Percentiles rank a stretch among this genome's conserved stretches.
Evolutionary conservation across 2,797 vertebrate species (phyloP).

Genomic region (Harpagifer antarcticus): DNA sequence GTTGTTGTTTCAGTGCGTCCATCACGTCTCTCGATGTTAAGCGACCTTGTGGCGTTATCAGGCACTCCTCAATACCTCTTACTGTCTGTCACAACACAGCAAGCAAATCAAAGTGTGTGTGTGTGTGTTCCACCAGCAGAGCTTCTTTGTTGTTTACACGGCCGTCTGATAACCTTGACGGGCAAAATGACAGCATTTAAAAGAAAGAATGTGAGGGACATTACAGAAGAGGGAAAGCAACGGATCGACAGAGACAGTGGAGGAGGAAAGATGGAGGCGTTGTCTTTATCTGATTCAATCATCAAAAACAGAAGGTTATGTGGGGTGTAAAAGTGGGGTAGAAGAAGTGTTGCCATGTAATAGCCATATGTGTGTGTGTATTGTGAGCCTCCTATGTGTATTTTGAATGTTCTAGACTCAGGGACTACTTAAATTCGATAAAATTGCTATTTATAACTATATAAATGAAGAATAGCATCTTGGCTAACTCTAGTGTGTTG

Average conservation of each 20-base stretch:
- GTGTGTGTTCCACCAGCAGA: constrained; percentile 38
- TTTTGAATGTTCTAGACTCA: no score
- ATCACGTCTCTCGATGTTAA: constrained; percentile 17
- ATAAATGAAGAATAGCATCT: no score
- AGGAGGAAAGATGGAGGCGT: constrained; percentile 16
- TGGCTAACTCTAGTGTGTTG: no score
- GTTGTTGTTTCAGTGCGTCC: not conserved
- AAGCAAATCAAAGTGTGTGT: constrained; percentile 21
- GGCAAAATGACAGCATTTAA: constrained; percentile 29
- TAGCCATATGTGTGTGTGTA: no score
- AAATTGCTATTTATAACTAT: no score
- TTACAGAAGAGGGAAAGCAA: not conserved
- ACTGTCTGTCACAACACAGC: constrained; percentile 51
- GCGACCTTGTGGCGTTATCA: constrained; percentile 18
- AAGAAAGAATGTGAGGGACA: constrained; percentile 30
- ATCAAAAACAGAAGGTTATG: not conserved
- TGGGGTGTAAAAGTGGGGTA: not conserved
- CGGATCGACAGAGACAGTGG: not conserved
- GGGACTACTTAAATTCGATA: no score
- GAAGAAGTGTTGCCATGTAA: no score
- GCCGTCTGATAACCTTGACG: constrained; percentile 62
- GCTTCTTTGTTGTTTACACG: constrained; percentile 46
- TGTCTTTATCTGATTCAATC: not conserved
- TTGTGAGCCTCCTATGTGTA: no score
- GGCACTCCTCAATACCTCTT: constrained; percentile 9